These are phyloP conservation scores for Steinernema carpocapsae DNA, from an alignment of 2,888 invertebrate genomes.

Conservation along the genomic window DNA sequence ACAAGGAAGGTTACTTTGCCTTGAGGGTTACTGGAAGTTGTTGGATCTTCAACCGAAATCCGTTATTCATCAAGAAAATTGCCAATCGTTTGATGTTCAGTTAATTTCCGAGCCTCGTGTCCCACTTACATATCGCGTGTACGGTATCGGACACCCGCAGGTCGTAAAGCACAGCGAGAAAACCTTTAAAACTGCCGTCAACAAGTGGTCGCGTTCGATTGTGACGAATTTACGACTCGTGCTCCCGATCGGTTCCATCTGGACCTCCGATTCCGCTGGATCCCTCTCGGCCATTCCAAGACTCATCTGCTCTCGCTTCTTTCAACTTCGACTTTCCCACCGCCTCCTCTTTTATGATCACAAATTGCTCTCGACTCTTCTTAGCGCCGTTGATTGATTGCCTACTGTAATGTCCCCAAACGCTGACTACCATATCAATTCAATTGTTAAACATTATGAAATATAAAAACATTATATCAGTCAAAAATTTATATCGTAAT, in stretches of 20 bases:
- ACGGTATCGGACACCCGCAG: background rate
- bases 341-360: background rate
- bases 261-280: background rate
- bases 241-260: background rate
- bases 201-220: background rate
- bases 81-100: no score
- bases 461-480: no score
- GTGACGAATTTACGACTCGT: constrained; percentile 14
- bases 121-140: background rate
- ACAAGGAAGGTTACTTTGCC: no score
- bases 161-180: background rate
- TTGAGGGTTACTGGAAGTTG: no score
- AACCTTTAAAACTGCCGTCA: no score
- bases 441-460: no score
- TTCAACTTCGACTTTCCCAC: background rate
- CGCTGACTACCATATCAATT: background rate
- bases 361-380: background rate
- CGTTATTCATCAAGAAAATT: no score
- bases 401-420: background rate
- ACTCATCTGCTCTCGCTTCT: background rate
- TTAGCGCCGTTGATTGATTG: background rate
- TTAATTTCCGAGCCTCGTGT: no score
- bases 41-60: no score
- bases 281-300: background rate
- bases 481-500: background rate